Base-by-base conservation (phyloP, 1,140 invertebrate species). In the Paraescarpia echinospica region DNA sequence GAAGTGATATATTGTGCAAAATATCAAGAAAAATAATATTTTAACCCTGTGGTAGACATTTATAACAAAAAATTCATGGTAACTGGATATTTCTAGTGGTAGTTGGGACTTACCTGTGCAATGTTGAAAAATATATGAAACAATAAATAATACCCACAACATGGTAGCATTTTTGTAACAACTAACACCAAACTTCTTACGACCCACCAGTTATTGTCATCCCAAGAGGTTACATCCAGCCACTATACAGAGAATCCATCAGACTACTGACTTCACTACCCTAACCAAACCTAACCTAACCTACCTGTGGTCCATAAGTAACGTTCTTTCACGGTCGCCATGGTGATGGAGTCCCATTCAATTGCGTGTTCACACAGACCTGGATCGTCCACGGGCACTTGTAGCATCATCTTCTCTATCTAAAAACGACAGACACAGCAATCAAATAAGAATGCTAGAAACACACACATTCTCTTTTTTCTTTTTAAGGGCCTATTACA, bases 261-360 rank as follows among this genome's bases (percentile, higher is more conserved):
- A 18, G 18, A 51, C 48, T 51, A 51, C 18, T 27, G 14, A 77
- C 14, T 77, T 27, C 59, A 77, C 18, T 77, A 31, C 59, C 59
- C 59, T 77, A 90, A 92, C 18, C 90, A 33, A 91, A 92, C 91
- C 77, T 91, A 95, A 92, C 18, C 90, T 48, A 91, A 92, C 91
- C 77, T 91, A 95, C 95, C 95, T 94, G 93, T 92, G 22, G 94
- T 95, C 94, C 94, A 95, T 1, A 95, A 41, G 59, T 94, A 91
- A 88, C 95, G 92, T 59, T 94, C 93, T 27, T 94, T 91, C 93
- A 95, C 96, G 0, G 94, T 93, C 35, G 95, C 95, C 51, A 95
- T 41, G 12, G 95, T 95, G 89, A 95, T 94, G 18, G 94, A 92
- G 93, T 96, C 96, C 94, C 95, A 95, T 91, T 95, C 93, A 48